Conservation (phyloP, 2,888 invertebrate genomes). For the Celastrina argiolus region DNA sequence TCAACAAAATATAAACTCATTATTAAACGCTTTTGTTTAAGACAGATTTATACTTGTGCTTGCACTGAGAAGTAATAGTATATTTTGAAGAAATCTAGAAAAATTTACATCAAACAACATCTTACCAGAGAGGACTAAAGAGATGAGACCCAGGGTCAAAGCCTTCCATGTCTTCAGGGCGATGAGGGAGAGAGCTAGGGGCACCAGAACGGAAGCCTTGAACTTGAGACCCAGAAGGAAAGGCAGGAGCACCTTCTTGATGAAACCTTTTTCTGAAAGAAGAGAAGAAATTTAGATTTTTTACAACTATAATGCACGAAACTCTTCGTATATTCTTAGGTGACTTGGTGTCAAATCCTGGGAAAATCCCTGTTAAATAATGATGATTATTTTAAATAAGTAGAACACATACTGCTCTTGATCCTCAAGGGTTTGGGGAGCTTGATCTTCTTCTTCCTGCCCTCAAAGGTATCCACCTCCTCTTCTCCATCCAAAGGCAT, state of each 20-base stretch:
- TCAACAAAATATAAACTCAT: too few relatives aligned
- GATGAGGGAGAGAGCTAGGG: slow-evolving; percentile 87
- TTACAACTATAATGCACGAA: background rate
- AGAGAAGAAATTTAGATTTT: slow-evolving; percentile 30
- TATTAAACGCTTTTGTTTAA: too few relatives aligned
- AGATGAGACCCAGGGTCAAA: slow-evolving; percentile 88
- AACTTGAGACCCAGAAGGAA: slow-evolving; percentile 91
- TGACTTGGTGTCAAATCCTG: background rate
- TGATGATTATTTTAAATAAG: background rate
- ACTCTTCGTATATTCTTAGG: background rate
- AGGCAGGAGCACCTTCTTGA: slow-evolving; percentile 90
- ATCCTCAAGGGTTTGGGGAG: slow-evolving; percentile 73
- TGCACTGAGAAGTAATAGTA: background rate
- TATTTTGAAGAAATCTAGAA: background rate
- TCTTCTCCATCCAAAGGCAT: slow-evolving; percentile 82
- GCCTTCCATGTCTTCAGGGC: slow-evolving; percentile 95
- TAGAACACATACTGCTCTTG: slow-evolving; percentile 62
- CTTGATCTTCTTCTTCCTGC: slow-evolving; percentile 74
- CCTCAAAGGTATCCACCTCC: slow-evolving; percentile 64
- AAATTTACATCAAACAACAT: background rate
- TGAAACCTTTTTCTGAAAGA: slow-evolving; percentile 85
- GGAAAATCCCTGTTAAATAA: background rate
- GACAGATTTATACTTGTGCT: background rate
- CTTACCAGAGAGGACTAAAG: slow-evolving; percentile 87
- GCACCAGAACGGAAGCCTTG: slow-evolving; percentile 90